These are phyloP conservation scores for Mya arenaria DNA, from an alignment of 1,140 invertebrate genomes.

Conservation along the genomic window DNA sequence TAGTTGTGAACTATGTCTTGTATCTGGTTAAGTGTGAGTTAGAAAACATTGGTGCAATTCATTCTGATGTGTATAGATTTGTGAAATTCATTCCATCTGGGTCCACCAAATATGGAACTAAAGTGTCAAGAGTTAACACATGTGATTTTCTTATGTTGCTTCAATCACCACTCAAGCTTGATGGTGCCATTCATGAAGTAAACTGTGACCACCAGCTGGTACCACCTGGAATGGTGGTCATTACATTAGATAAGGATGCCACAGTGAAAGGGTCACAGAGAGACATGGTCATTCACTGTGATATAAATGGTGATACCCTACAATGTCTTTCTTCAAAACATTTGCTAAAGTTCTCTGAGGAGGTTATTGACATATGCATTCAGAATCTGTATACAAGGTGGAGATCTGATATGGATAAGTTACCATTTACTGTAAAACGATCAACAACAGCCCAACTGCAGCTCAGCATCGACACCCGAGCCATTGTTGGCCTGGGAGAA, in stretches of 20 bases:
- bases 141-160: conserved; percentile 70
- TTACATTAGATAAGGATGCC: conserved; percentile 28
- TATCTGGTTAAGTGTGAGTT: conserved; percentile 67
- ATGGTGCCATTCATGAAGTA: conserved; percentile 51
- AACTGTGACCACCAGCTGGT: conserved; percentile 55
- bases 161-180: conserved; percentile 53
- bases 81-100: conserved; percentile 63
- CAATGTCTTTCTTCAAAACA: conserved; percentile 61
- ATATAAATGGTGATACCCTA: conserved; percentile 14
- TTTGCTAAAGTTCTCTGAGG: conserved; percentile 52
- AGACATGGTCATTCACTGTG: conserved; percentile 27
- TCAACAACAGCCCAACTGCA: conserved; percentile 56
- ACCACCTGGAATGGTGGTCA: conserved; percentile 66
- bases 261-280: conserved; percentile 28
- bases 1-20: conserved; percentile 69
- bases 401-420: conserved; percentile 64
- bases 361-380: conserved; percentile 64
- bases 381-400: conserved; percentile 66
- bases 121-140: conserved; percentile 59
- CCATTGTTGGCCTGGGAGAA: conserved; percentile 67
- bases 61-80: conserved; percentile 56
- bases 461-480: conserved; percentile 67
- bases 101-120: conserved; percentile 65
- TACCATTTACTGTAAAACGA: conserved; percentile 70
- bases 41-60: conserved; percentile 17